Base-by-base conservation (phyloP, 2,888 invertebrate genomes). In the Mactromeris polynyma region DNA sequence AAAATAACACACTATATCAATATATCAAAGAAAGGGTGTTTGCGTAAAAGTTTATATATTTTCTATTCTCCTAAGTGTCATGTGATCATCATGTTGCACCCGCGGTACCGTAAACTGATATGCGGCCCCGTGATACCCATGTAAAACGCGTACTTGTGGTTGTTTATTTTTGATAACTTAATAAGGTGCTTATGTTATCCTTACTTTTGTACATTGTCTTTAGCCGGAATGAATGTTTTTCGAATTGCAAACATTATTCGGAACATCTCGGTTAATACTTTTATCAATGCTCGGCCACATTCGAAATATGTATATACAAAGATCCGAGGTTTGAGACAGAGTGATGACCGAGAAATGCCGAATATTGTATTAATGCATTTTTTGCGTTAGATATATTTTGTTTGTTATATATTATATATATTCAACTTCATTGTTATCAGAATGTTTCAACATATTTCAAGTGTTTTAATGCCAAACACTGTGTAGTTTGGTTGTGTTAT, bases 201-300 rank as follows among this genome's bases (percentile, higher is more conserved):
- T 51, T n/a, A 58, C 26, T 7, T 64, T n/a, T 64, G 26, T 64
- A 64, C 9, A 64, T 64, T 64, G 26, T 64, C 4, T 64, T 64
- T 64, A 64, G 58, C 58, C 11, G 58, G 58, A 64, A 64, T 64
- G 58, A 64, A 26, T 64, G 58, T 64, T 64, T n/a, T 64, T 64
- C 58, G 26, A 64, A 64, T 64, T 64, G 26, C 58, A 64, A 26
- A 51, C 14, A 51, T 51, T 11, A 26, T 26, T 64, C 58, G 58
- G n/a, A 64, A 64, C 26, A 26, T 26, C 26, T 26, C 58, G 0
- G 1, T n/a, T n/a, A n/a, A n/a, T n/a, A n/a, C n/a, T n/a, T n/a
- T n/a, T 6, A 51, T 51, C 51, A 51, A 2, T 17, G 4, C 11
- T 51, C 51, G 51, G 51, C 17, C 19, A 51, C 11, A 51, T 51